phyloP scores from a whole-genome alignment of 2,113 vertebrate genomes.

The Halcyon senegalensis region DNA sequence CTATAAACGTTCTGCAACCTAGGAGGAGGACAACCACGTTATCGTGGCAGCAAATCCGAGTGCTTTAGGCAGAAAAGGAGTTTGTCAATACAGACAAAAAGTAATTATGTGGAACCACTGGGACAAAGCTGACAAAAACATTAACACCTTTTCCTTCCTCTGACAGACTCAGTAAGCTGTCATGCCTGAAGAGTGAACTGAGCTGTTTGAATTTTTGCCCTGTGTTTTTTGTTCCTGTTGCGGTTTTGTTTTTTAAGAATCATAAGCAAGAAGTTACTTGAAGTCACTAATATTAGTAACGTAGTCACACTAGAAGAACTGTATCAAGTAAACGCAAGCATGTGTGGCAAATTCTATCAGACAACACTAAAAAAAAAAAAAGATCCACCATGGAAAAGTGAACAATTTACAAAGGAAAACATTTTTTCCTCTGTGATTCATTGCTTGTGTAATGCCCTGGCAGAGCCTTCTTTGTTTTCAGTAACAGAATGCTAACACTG shows the following conservation, averaged over 20 bases:
- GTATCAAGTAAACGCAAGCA: neutral
- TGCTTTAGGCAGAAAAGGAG: neutral
- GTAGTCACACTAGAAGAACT: neutral
- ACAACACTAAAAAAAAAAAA: conserved; percentile 9
- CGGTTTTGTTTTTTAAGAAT: conserved; percentile 12
- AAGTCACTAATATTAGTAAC: neutral
- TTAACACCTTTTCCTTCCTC: conserved; percentile 50
- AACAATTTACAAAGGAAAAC: conserved; percentile 70
- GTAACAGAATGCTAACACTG: conserved; percentile 70
- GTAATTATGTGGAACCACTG: neutral
- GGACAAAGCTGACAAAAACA: conserved; percentile 39
- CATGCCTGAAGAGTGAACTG: conserved; percentile 17
- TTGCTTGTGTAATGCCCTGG: conserved; percentile 66
- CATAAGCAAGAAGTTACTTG: conserved; percentile 25
- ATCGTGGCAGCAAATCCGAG: neutral
- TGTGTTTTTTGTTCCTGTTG: conserved; percentile 21
- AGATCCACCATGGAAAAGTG: conserved; percentile 52
- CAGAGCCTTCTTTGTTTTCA: conserved; percentile 69
- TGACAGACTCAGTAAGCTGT: neutral
- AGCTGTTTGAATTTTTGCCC: conserved; percentile 20
- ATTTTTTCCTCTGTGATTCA: conserved; percentile 71
- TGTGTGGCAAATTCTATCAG: conserved; percentile 31
- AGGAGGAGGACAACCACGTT: neutral
- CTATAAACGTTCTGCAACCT: neutral
- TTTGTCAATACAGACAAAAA: neutral